A percentile compares a stretch with the other conserved stretches of the same genome.
These are phyloP conservation scores for Zaprionus capensis DNA, from an alignment of 1,140 invertebrate species.

Conservation along the genomic window DNA sequence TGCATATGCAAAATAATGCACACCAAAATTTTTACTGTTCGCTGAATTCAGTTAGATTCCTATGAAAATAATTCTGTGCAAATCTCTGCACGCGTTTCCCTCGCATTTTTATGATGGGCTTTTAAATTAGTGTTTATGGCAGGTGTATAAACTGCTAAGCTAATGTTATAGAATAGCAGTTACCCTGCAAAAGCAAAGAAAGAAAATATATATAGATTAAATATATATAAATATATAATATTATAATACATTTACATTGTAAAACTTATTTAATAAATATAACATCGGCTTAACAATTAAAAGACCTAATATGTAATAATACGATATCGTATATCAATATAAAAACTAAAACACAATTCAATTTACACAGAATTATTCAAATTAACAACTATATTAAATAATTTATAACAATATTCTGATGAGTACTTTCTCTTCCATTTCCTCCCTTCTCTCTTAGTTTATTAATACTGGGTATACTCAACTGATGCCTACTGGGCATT, in stretches of 20 bases:
- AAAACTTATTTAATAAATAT: background rate
- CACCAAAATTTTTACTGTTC: conserved; percentile 56
- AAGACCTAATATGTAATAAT: background rate
- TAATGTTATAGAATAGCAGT: background rate
- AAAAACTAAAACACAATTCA: background rate
- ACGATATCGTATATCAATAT: background rate
- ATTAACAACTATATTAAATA: too few relatives aligned
- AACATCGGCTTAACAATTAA: background rate
- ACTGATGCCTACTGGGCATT: conserved; percentile 23
- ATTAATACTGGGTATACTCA: background rate
- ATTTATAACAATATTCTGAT: too few relatives aligned
- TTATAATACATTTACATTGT: too few relatives aligned
- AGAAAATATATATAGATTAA: background rate
- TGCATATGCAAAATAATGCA: conserved; percentile 72
- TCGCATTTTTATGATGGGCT: conserved; percentile 50
- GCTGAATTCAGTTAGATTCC: conserved; percentile 68
- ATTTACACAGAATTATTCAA: background rate
- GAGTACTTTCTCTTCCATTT: too few relatives aligned
- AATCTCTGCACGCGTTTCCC: conserved; percentile 51
- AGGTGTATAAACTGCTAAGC: background rate
- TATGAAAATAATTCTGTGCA: conserved; percentile 23
- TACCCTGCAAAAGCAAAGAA: background rate
- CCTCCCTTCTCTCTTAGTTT: background rate
- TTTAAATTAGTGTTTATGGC: conserved; percentile 58
- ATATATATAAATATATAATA: background rate